Conservation (phyloP, 2,888 invertebrate genomes). For the Anthrax anthrax region DNA sequence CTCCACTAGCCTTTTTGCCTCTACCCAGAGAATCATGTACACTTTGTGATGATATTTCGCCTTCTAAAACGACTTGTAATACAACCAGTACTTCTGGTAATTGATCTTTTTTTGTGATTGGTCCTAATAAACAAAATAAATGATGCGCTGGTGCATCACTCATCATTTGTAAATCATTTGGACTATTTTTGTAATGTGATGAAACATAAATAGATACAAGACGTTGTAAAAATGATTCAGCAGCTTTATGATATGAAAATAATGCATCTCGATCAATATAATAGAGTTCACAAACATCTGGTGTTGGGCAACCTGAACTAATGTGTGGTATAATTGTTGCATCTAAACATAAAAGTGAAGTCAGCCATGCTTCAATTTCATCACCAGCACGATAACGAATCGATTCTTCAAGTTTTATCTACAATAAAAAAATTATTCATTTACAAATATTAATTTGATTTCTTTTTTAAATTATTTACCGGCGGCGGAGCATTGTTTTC, state of each 20-base stretch:
- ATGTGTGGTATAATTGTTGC: slow-evolving; percentile 50
- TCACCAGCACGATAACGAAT: slow-evolving; percentile 86
- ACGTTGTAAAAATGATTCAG: slow-evolving; percentile 81
- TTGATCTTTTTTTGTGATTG: slow-evolving; percentile 55
- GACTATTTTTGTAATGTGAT: slow-evolving; percentile 98
- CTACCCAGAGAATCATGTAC: slow-evolving; percentile 66
- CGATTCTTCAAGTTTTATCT: slow-evolving; percentile 80
- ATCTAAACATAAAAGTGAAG: slow-evolving; percentile 80
- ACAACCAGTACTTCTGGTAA: slow-evolving; percentile 91
- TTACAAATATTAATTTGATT: not conserved
- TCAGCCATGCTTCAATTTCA: slow-evolving; percentile 82
- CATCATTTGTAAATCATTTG: slow-evolving; percentile 95
- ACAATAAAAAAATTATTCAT: slow-evolving; percentile 10
- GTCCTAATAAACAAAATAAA: slow-evolving; percentile 84
- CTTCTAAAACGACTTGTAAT: slow-evolving; percentile 69
- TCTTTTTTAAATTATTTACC: slow-evolving; percentile 32
- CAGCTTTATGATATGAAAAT: slow-evolving; percentile 91
- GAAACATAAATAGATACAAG: slow-evolving; percentile 89
- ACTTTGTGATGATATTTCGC: slow-evolving; percentile 48
- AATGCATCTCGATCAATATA: slow-evolving; percentile 82
- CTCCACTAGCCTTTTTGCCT: slow-evolving; percentile 86
- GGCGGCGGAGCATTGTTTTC: slow-evolving; percentile 45
- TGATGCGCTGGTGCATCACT: slow-evolving; percentile 98
- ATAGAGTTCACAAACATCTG: slow-evolving; percentile 76
- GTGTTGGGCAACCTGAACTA: slow-evolving; percentile 72